Evolutionary conservation across 2,888 invertebrate genomes (phyloP), one percentile per base, ranked within the genome.

Genomic region (Acanthacorydalis orientalis): DNA sequence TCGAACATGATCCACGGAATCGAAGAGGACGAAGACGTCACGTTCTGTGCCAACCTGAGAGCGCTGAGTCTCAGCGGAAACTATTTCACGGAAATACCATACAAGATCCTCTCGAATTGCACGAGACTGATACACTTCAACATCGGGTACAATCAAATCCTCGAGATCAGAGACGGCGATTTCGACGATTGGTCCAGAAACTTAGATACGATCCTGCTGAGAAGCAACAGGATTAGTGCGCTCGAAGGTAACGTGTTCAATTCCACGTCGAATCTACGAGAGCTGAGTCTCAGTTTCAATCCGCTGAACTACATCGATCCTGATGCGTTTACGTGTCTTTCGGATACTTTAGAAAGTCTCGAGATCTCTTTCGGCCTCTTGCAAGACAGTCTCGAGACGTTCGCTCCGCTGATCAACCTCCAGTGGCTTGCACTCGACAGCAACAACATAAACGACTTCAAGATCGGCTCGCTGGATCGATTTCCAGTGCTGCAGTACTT

Each of bases 281-380:
- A 92, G 66, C 76, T 95, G 53, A 88, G 87, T 67, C 69, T 95
- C 54, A 91, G 91, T 61, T 90, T 92, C 66, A 95, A 95, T 65
- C 83, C 85, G 59, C 75, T 95, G 52, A 78, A 80, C 56, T 80
- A 83, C 58, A 76, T 93, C 54, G 84, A 88, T 60, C 77, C 80
- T 31, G 77, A 83, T 59, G 82, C 88, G 14, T 88, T 92, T 61
- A 73, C 75, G 49, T 84, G 85, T 56, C 72, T 90, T 50, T 79
- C 82, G 34, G 74, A 77, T 46, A 79, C 79, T 16, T 67, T 92
- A 46, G 84, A 86, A 63, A 83, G 84, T 51, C 68, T 92, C 34
- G 91, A 91, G 64, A 74, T 90, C 46, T 89, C 89, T 51, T 88
- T 88, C 57, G 85, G 87, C 16, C 78, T 89, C 43, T 82, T 84